Base-by-base conservation (phyloP, 2,113 vertebrate genomes). In the Hippocampus zosterae region DNA sequence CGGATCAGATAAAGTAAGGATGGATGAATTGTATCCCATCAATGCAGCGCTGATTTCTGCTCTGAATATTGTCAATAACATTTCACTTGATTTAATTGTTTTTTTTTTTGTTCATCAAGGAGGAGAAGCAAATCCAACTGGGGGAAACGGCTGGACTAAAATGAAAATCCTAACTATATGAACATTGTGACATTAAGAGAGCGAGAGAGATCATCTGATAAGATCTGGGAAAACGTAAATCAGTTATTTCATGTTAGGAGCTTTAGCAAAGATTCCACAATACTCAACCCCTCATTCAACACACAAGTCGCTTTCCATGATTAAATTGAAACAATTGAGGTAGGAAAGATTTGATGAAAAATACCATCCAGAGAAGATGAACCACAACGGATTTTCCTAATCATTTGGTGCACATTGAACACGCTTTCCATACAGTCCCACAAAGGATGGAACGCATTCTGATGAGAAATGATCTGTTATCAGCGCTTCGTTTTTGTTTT, bases 101-200 rank as follows among this genome's bases (percentile, higher is more conserved):
- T 29, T 29, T 55, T 56, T 89, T 73, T 81, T 86, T 72, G 77
- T 46, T 46, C 13, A 78, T 85, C 85, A 68, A 69, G 18, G 76
- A 86, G 77, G 29, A 33, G 29, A 88, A 81, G 81, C 88, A 85
- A 83, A 91, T 92, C 86, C 81, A 84, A 86, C 85, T 89, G 82
- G 85, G 78, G 77, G 77, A 87, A 29, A 29, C 29, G 86, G 81
- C 69, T 73, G 87, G 89, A 90, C 92, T 91, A 90, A 73, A 85
- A 76, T 84, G 81, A 81, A 79, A 87, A 81, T 87, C 78, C 76
- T 83, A 76, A 83, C 82, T 82, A 84, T 82, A 70, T 73, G 60
- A 80, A 68, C 87, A 86, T 76, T 84, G 85, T 84, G 82, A 82
- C 62, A 84, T 85, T n/a, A 18, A 8, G 8, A 53, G n/a, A 48